phyloP scores from a whole-genome alignment of 2,797 vertebrate species.

The Ateles fusciceps region DNA sequence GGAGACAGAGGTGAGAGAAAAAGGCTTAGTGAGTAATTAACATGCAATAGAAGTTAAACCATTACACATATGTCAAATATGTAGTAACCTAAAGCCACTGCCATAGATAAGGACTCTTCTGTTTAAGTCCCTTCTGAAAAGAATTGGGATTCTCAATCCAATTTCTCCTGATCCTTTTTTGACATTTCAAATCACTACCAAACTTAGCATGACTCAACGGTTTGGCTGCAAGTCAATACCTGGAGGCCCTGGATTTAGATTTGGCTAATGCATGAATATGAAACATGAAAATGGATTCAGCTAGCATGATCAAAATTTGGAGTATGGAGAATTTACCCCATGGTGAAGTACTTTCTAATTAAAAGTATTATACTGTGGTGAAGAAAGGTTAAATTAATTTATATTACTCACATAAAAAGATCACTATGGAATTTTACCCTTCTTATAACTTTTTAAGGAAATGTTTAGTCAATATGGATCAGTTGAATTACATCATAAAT shows the following conservation, averaged over 20 bases:
- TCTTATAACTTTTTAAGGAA: conserved; percentile 19
- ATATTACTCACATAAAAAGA: neutral
- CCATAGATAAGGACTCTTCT: neutral
- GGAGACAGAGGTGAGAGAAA: neutral
- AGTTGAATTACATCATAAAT: neutral
- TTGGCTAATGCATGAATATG: neutral
- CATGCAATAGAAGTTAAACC: neutral
- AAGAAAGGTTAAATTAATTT: neutral
- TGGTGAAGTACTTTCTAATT: neutral
- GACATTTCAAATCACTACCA: neutral
- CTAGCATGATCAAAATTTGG: neutral
- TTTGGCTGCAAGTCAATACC: neutral
- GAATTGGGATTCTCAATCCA: neutral
- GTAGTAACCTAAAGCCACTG: neutral
- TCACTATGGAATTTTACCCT: neutral
- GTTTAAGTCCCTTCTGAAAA: neutral
- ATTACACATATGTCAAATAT: neutral
- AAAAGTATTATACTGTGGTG: neutral
- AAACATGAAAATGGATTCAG: neutral
- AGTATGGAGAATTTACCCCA: neutral
- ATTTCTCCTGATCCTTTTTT: neutral
- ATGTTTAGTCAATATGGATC: neutral
- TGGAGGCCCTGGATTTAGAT: neutral
- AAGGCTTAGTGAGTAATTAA: neutral
- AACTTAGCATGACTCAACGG: neutral